Conservation (phyloP, 2,888 invertebrate species). For the Acrobasis repandana region DNA sequence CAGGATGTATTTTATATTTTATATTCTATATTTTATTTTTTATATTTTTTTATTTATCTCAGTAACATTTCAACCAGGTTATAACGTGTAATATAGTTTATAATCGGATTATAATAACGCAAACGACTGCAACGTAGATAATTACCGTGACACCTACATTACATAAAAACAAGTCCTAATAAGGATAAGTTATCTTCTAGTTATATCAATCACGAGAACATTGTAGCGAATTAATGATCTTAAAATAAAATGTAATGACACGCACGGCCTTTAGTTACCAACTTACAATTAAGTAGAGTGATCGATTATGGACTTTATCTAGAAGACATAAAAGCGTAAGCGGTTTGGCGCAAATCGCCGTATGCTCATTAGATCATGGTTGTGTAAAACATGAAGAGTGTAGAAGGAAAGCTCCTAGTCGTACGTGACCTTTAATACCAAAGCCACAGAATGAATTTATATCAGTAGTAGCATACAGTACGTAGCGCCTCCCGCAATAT, state of each 20-base stretch:
- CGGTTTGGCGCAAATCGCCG: constrained; percentile 37
- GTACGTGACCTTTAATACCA: not conserved
- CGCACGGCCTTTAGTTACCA: constrained; percentile 57
- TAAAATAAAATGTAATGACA: constrained; percentile 74
- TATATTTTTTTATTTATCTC: no score
- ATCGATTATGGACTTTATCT: constrained; percentile 43
- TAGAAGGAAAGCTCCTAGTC: not conserved
- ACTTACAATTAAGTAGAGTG: constrained; percentile 36
- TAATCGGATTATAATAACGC: constrained; percentile 7
- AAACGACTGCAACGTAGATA: constrained; percentile 1
- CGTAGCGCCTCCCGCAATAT: no score
- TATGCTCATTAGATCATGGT: constrained; percentile 72
- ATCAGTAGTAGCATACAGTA: no score
- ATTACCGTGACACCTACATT: constrained; percentile 25
- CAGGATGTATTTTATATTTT: no score
- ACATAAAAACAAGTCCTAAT: constrained; percentile 24
- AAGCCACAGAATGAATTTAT: no score
- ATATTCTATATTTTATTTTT: no score
- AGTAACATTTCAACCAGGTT: no score
- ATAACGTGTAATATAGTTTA: not conserved
- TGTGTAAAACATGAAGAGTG: not conserved
- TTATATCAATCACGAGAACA: constrained; percentile 65
- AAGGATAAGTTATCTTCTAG: constrained; percentile 38
- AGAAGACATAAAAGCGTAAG: constrained; percentile 38
- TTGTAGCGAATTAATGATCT: constrained; percentile 69